These are phyloP conservation scores for Tinea semifulvella DNA, from an alignment of 2,888 invertebrate species.

Conservation along the genomic window DNA sequence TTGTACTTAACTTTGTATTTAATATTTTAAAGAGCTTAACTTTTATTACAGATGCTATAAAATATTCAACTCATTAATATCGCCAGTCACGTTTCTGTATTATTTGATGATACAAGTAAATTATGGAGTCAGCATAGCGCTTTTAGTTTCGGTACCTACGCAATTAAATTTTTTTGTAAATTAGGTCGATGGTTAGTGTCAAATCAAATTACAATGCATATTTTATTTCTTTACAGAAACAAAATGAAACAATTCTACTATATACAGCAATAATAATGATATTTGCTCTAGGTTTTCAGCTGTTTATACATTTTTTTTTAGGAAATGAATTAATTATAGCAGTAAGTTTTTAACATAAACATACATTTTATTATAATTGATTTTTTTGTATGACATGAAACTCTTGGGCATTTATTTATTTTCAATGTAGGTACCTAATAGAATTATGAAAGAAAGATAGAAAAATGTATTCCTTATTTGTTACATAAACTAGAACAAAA, in stretches of 20 bases:
- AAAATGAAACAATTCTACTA: background rate
- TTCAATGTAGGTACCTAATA: no score
- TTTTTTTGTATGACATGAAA: no score
- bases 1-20: no score
- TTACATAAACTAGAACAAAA: no score
- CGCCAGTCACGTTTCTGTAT: background rate
- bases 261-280: background rate
- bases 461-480: no score
- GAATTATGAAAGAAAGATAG: no score
- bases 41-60: background rate
- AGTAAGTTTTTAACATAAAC: background rate
- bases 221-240: background rate
- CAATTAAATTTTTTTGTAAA: background rate
- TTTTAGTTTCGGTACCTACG: background rate
- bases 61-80: background rate
- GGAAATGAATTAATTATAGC: background rate
- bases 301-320: background rate
- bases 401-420: no score
- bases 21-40: no score
- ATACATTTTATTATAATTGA: no score
- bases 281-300: background rate
- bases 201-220: background rate
- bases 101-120: background rate
- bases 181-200: background rate
- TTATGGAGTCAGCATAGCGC: background rate